These are phyloP conservation scores for Telmatherina bonti DNA, from an alignment of 2,797 vertebrate species.

Conservation along the genomic window DNA sequence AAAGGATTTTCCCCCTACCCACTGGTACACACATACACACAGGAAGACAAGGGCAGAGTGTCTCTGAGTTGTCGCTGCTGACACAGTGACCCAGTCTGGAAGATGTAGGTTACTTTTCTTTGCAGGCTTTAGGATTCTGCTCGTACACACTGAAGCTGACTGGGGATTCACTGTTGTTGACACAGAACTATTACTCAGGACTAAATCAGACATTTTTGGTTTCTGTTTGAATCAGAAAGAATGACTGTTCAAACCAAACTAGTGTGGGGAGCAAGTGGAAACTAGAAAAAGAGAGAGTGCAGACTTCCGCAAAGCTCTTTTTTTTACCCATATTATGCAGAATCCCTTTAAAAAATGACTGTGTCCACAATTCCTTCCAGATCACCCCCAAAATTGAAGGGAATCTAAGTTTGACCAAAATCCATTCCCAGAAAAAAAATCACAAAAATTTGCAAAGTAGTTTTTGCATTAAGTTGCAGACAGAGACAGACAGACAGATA, in stretches of 20 bases:
- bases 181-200: constrained; percentile 17
- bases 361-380: too few relatives aligned
- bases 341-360: too few relatives aligned
- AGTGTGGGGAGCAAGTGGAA: neutral
- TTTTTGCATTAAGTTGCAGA: too few relatives aligned
- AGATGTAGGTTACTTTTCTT: constrained; percentile 68
- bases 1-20: constrained; percentile 18
- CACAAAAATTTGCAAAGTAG: too few relatives aligned
- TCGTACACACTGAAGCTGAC: constrained; percentile 39
- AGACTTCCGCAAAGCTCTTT: too few relatives aligned
- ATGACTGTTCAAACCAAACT: neutral
- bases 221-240: neutral
- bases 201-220: neutral
- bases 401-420: too few relatives aligned
- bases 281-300: neutral
- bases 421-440: too few relatives aligned
- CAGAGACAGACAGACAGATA: too few relatives aligned
- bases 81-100: constrained; percentile 77
- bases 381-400: too few relatives aligned
- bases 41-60: constrained; percentile 25
- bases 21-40: neutral
- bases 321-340: too few relatives aligned
- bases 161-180: constrained; percentile 44
- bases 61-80: constrained; percentile 51
- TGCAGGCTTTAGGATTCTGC: constrained; percentile 46